These are phyloP conservation scores for Xestobium rufovillosum DNA, from an alignment of 2,888 invertebrate species.

Conservation along the genomic window DNA sequence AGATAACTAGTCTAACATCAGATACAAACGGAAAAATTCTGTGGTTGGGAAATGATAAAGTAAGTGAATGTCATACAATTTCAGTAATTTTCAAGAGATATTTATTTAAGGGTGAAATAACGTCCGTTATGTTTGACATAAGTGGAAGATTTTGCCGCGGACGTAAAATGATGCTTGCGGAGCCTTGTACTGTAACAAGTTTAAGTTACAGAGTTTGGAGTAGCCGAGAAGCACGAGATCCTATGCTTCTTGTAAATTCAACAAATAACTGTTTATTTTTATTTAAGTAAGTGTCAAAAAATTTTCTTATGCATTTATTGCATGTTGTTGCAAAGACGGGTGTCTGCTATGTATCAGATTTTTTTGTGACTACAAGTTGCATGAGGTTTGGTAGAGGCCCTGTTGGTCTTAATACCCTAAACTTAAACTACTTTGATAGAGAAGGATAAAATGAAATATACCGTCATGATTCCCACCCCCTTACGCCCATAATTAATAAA, in stretches of 20 bases:
- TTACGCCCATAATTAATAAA: no score
- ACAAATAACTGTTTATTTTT: constrained; percentile 67
- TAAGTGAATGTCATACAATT: constrained; percentile 27
- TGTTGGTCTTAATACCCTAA: no score
- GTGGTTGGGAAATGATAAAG: constrained; percentile 77
- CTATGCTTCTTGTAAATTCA: constrained; percentile 70
- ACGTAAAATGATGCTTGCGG: constrained; percentile 30
- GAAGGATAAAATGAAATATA: no score
- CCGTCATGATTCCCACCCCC: no score
- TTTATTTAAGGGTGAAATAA: constrained; percentile 36
- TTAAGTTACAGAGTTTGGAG: constrained; percentile 77
- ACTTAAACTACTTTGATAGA: no score
- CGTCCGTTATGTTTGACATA: constrained; percentile 36
- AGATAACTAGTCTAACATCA: constrained; percentile 62
- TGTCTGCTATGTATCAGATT: no score
- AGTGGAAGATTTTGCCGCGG: constrained; percentile 35
- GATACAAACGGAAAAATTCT: constrained; percentile 71
- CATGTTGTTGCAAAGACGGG: no score
- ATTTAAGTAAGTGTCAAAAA: constrained; percentile 38
- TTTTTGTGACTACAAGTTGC: no score
- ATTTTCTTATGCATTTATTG: no score
- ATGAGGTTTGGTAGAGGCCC: no score
- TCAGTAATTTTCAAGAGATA: constrained; percentile 3
- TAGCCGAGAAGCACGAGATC: constrained; percentile 58
- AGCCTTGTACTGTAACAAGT: constrained; percentile 53